Conservation (phyloP, 1,140 invertebrate genomes). For the Caerostris extrusa region DNA sequence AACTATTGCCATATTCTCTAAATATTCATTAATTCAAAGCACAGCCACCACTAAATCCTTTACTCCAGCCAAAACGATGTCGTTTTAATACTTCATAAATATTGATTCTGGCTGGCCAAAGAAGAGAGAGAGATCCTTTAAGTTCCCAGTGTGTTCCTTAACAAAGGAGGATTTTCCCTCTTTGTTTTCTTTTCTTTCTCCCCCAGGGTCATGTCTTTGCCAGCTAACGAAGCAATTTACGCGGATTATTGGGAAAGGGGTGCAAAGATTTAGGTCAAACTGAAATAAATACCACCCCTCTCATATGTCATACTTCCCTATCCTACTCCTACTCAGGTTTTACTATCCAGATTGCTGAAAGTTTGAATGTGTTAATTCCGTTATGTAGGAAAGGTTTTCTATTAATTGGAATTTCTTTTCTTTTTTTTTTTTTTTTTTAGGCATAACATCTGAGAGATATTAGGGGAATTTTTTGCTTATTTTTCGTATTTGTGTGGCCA, state of each 20-base stretch:
- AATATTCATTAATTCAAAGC: not conserved
- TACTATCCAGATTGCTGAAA: too few relatives aligned
- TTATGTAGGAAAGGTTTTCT: not conserved
- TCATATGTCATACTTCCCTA: not conserved
- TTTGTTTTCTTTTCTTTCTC: not conserved
- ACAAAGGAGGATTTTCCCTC: slow-evolving; percentile 22
- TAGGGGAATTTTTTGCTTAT: not conserved
- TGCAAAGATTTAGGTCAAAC: slow-evolving; percentile 15
- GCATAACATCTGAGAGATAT: not conserved
- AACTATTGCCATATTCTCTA: not conserved
- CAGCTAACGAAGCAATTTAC: slow-evolving; percentile 31
- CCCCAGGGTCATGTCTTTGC: not conserved
- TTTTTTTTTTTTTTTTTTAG: not conserved
- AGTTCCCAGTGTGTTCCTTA: not conserved
- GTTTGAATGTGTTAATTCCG: slow-evolving; percentile 1
- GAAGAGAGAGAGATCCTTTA: not conserved
- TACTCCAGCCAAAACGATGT: not conserved
- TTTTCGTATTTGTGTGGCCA: not conserved
- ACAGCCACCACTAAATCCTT: not conserved
- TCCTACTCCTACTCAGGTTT: not conserved
- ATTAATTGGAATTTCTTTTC: slow-evolving; percentile 28
- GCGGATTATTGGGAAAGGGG: slow-evolving; percentile 10
- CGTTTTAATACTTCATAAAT: slow-evolving; percentile 36
- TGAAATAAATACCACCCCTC: not conserved
- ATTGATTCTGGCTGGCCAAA: not conserved